Evolutionary conservation across 2,888 invertebrate genomes (phyloP).

Genomic region (Noctua janthe): DNA sequence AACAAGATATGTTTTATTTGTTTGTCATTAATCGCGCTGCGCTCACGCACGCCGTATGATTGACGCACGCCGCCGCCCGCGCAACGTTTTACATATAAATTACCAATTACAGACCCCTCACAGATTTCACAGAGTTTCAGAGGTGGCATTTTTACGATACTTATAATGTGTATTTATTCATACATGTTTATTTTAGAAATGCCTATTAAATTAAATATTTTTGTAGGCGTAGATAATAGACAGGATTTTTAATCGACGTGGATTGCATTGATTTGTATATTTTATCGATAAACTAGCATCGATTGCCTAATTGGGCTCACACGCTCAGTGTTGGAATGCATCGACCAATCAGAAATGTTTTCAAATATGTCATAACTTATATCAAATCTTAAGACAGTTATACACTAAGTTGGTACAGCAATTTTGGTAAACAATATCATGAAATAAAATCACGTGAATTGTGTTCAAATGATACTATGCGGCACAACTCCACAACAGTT

Average conservation of each 20-base stretch:
- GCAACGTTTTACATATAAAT: constrained; percentile 88
- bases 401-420: constrained; percentile 1
- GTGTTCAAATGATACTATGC: not conserved
- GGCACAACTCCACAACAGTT: not conserved
- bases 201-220: constrained; percentile 45
- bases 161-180: constrained; percentile 49
- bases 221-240: constrained; percentile 43
- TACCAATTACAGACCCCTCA: constrained; percentile 79
- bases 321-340: constrained; percentile 48
- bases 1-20: constrained; percentile 67
- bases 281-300: constrained; percentile 59
- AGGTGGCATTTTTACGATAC: constrained; percentile 71
- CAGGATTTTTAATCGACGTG: constrained; percentile 59
- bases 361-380: constrained; percentile 26
- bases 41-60: constrained; percentile 73
- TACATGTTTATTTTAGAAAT: constrained; percentile 55
- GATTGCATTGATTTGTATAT: constrained; percentile 57
- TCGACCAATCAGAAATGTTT: constrained; percentile 34
- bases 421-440: constrained; percentile 1
- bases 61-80: constrained; percentile 81
- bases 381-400: constrained; percentile 8
- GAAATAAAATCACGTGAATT: not conserved
- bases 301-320: constrained; percentile 56
- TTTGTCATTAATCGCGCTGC: constrained; percentile 63
- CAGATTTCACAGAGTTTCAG: constrained; percentile 69